Evolutionary conservation across 2,888 invertebrate genomes (phyloP), one percentile per base, ranked within the genome.

Genomic region (Pandemis heparana): DNA sequence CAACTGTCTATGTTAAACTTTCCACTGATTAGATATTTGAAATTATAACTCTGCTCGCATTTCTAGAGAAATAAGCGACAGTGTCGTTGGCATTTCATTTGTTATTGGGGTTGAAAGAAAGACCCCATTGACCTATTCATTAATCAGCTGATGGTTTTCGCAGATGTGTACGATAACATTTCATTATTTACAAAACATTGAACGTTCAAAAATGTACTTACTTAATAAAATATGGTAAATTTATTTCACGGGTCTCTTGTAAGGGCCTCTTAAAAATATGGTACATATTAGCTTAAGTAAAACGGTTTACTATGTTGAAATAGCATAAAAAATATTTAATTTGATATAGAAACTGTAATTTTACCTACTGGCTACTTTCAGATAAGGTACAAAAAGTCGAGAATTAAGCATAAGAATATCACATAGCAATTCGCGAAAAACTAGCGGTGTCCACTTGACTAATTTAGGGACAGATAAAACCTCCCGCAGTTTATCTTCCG

Each of bases 1-100:
- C 77, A 79, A 80, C 79, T 79, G 78, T 78, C 79, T 69, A 79
- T 79, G 79, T 80, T 79, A 80, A 85, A 84, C 79, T 84, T 80
- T 81, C 77, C 75, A 71, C 77, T 78, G 82, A 82, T 83, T 68
- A 70, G 64, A 75, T 69, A 68, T 63, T 78, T 75, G 67, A 77
- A 81, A 81, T 82, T 78, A 80, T 79, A 79, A 78, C 78, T 75
- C 73, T 76, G 75, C 71, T 79, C 78, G 74, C 18, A 61, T 65
- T 69, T 64, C 48, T 59, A 53, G 51, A 73, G 60, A 74, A 73
- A 68, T 53, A 38, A 65, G 53, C 69, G 39, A 70, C 51, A 48
- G 69, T 69, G 69, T 69, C 56, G 59, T 39, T 64, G 60, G 69
- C 74, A 53, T 70, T 74, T 65, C 51, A 61, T 65, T 73, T 61